Conservation (phyloP, 2,113 vertebrate species). For the Nothobranchius furzeri region DNA sequence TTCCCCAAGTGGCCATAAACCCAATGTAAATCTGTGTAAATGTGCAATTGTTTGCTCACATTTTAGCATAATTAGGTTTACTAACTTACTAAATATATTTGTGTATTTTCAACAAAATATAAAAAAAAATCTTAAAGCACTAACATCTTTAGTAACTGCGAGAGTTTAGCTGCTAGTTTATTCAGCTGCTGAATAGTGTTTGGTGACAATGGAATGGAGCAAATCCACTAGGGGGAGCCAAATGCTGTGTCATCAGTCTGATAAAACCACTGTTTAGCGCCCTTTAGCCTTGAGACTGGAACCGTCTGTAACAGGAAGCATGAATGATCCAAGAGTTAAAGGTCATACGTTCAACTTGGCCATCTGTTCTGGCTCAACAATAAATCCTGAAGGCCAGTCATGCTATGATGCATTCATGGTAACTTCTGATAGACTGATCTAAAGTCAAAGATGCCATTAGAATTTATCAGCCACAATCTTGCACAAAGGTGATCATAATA, state of each 20-base stretch:
- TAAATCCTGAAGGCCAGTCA: background rate
- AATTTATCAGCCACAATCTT: too few species aligned
- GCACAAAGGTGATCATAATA: too few species aligned
- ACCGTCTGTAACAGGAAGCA: slow-evolving; percentile 19
- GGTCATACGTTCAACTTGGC: slow-evolving; percentile 19
- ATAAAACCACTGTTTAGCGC: slow-evolving; percentile 7
- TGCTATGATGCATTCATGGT: background rate
- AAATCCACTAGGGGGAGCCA: slow-evolving; percentile 35
- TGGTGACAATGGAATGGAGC: background rate
- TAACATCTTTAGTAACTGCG: too few species aligned
- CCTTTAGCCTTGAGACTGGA: slow-evolving; percentile 17
- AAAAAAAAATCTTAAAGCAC: too few species aligned
- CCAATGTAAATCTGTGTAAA: background rate
- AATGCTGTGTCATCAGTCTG: background rate
- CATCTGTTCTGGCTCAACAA: background rate
- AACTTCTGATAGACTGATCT: background rate
- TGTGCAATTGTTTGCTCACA: background rate
- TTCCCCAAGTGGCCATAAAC: background rate
- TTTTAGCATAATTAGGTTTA: background rate
- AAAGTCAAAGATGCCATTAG: too few species aligned
- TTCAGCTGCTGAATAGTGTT: too few species aligned
- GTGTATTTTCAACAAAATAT: too few species aligned
- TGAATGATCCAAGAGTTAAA: slow-evolving; percentile 14
- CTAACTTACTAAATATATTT: too few species aligned
- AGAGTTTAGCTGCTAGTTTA: too few species aligned